phyloP scores from a whole-genome alignment of 2,888 invertebrate genomes.

The Ochropleura plecta region DNA sequence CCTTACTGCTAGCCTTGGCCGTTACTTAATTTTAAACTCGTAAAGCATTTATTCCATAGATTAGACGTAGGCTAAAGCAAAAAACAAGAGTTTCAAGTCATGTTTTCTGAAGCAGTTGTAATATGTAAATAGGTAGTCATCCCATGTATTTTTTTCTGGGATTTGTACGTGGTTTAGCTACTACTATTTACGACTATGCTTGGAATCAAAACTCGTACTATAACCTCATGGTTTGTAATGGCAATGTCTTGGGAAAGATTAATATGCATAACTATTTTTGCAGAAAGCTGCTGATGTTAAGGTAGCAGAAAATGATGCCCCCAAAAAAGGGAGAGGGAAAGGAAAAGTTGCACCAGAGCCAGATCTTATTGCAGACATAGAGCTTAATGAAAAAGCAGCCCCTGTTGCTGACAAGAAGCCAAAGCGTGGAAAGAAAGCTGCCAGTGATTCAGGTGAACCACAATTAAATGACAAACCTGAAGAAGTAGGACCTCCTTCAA shows the following conservation, averaged over 20 bases:
- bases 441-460: constrained; percentile 69
- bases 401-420: constrained; percentile 72
- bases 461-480: constrained; percentile 73
- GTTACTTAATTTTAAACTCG: constrained; percentile 30
- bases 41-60: background rate
- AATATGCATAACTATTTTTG: constrained; percentile 58
- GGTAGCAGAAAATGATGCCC: constrained; percentile 78
- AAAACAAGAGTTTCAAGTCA: background rate
- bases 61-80: background rate
- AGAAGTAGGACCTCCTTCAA: constrained; percentile 75
- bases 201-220: constrained; percentile 2
- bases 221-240: background rate
- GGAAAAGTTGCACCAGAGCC: constrained; percentile 74
- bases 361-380: constrained; percentile 65
- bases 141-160: background rate
- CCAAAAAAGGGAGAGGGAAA: constrained; percentile 84
- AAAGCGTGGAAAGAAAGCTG: constrained; percentile 81
- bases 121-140: background rate
- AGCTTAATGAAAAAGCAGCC: constrained; percentile 62
- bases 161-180: background rate
- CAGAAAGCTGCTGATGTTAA: constrained; percentile 85
- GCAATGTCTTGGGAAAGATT: constrained; percentile 5
- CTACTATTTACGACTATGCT: constrained; percentile 1
- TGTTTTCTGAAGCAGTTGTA: background rate
- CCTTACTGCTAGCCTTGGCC: constrained; percentile 7